These are phyloP conservation scores for Oriolus oriolus DNA, from an alignment of 2,113 vertebrate genomes.

Conservation along the genomic window DNA sequence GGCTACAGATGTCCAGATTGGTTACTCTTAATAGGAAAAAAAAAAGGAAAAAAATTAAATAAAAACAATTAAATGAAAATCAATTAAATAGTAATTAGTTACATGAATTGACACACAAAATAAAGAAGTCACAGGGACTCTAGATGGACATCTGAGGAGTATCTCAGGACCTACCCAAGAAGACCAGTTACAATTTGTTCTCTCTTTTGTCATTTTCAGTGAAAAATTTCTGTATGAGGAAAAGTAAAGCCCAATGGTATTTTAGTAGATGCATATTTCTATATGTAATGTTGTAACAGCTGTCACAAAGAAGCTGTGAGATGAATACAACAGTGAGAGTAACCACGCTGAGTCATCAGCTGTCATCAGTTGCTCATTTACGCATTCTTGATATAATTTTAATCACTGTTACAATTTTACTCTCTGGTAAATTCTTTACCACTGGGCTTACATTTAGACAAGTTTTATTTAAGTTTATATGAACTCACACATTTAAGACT, in stretches of 20 bases:
- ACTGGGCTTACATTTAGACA: not conserved
- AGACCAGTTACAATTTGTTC: not conserved
- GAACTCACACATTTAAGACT: not conserved
- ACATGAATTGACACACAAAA: not conserved
- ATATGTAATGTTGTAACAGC: not conserved
- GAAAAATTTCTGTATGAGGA: not conserved
- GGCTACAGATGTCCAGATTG: not conserved
- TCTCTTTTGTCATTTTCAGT: not conserved
- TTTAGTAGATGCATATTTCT: not conserved
- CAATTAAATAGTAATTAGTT: not conserved
- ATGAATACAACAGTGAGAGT: not conserved
- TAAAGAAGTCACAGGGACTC: not conserved
- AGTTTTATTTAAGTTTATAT: not conserved
- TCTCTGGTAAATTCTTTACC: not conserved
- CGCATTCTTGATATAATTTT: not conserved
- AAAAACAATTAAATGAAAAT: not conserved
- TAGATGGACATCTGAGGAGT: not conserved
- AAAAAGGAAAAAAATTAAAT: not conserved
- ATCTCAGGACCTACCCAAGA: not conserved
- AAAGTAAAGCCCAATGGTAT: not conserved
- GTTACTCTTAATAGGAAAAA: not conserved
- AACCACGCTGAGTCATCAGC: not conserved
- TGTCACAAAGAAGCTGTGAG: not conserved
- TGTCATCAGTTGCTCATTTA: not conserved
- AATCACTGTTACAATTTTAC: not conserved